Percentiles rank a stretch among this genome's conserved stretches.
Conservation (phyloP, 2,797 vertebrate species). For the Neopelma chrysocephalum region DNA sequence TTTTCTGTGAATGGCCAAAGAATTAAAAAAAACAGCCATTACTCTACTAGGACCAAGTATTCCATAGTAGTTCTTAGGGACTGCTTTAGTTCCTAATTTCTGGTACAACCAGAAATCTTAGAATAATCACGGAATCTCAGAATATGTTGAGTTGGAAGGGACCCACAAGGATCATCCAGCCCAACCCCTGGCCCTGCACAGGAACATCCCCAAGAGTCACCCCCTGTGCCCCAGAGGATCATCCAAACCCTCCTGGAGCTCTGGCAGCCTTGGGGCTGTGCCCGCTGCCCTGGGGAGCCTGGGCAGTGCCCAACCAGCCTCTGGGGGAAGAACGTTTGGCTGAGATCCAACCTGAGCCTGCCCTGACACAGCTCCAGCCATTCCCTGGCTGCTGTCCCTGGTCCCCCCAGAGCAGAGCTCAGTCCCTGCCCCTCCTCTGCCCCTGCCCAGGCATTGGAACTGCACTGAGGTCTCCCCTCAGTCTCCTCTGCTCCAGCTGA, state of each 20-base stretch:
- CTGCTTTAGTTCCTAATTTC: not conserved
- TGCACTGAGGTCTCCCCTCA: not conserved
- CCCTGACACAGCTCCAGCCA: not conserved
- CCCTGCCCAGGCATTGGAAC: not conserved
- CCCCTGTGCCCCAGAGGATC: not conserved
- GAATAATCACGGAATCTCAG: not conserved
- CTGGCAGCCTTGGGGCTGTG: not conserved
- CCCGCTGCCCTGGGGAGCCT: not conserved
- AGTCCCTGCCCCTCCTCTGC: not conserved
- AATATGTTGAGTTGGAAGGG: not conserved
- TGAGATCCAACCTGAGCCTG: not conserved
- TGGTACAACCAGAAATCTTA: not conserved
- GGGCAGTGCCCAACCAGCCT: not conserved
- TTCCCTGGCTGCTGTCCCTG: not conserved
- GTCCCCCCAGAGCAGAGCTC: not conserved
- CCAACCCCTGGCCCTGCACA: not conserved
- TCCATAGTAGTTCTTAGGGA: not conserved
- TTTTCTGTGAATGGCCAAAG: not conserved
- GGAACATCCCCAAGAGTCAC: not conserved
- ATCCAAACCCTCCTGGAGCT: not conserved
- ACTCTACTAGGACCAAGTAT: not conserved
- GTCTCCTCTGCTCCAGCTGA: not conserved
- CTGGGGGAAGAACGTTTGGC: not conserved
- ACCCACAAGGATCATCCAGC: not conserved
- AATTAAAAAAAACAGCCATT: not conserved